These are phyloP conservation scores for Eclectus roratus DNA, from an alignment of 2,113 vertebrate species.

Conservation along the genomic window DNA sequence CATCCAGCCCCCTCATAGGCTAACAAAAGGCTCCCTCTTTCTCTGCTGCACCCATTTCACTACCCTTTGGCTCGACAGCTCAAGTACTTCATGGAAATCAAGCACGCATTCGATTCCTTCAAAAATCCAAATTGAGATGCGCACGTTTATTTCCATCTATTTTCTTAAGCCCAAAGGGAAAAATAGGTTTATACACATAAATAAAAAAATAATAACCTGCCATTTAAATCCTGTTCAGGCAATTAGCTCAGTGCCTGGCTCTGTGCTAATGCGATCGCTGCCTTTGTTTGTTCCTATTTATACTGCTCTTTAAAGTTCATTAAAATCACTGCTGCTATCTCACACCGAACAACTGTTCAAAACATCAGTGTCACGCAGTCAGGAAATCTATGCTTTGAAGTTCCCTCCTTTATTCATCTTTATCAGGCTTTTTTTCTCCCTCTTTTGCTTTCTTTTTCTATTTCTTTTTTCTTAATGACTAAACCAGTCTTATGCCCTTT, in stretches of 20 bases:
- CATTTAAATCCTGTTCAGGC: slow-evolving; percentile 45
- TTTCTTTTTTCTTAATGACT: slow-evolving; percentile 7
- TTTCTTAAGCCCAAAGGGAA: slow-evolving; percentile 7
- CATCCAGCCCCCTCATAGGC: not conserved
- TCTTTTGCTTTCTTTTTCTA: not conserved
- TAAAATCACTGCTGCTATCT: slow-evolving; percentile 64
- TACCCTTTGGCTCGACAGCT: not conserved
- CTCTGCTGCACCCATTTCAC: not conserved
- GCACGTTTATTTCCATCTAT: not conserved
- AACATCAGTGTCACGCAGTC: slow-evolving; percentile 61
- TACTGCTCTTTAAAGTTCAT: slow-evolving; percentile 65
- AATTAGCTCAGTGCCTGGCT: slow-evolving; percentile 56
- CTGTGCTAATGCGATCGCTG: slow-evolving; percentile 17
- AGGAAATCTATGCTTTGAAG: slow-evolving; percentile 62
- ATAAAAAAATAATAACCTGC: slow-evolving; percentile 51
- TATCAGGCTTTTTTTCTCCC: not conserved
- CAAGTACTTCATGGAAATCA: slow-evolving; percentile 36
- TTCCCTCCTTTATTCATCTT: slow-evolving; percentile 51
- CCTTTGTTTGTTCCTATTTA: slow-evolving; percentile 62
- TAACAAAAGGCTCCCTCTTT: slow-evolving; percentile 14
- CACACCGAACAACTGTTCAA: slow-evolving; percentile 63
- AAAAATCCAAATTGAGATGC: slow-evolving; percentile 22
- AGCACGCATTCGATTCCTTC: not conserved
- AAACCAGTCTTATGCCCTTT: slow-evolving; percentile 65
- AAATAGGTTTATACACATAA: slow-evolving; percentile 22